A percentile compares a stretch with the other conserved stretches of the same genome.
These are phyloP conservation scores for Isotomurus palustris DNA, from an alignment of 2,888 invertebrate species.

Conservation along the genomic window DNA sequence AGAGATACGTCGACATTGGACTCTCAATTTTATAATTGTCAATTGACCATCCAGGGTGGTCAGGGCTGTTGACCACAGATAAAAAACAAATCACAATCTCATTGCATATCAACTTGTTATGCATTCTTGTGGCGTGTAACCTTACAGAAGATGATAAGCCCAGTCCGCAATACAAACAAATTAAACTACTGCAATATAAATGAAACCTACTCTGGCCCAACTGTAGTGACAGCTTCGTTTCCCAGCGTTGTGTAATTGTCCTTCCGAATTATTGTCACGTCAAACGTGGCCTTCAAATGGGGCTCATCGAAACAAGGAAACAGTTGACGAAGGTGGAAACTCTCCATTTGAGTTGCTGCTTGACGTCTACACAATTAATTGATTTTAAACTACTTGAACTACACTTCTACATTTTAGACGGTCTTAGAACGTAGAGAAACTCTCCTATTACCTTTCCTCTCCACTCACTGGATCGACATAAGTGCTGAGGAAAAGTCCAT, in stretches of 20 bases:
- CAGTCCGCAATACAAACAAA: no score
- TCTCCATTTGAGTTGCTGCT: conserved; percentile 9
- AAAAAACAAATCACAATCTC: conserved; percentile 2
- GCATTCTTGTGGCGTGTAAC: not conserved
- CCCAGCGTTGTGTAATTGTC: not conserved
- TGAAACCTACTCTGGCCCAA: not conserved
- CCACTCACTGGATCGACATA: conserved; percentile 1
- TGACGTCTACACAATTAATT: not conserved
- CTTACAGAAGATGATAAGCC: not conserved
- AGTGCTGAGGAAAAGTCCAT: conserved; percentile 7
- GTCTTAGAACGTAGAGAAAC: not conserved
- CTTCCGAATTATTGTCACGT: conserved; percentile 5
- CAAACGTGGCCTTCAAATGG: conserved; percentile 7
- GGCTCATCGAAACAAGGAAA: conserved; percentile 11
- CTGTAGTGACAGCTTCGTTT: not conserved
- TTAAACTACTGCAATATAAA: not conserved
- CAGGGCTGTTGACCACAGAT: no score
- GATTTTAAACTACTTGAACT: not conserved
- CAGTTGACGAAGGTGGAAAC: not conserved
- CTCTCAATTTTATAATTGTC: conserved; percentile 5
- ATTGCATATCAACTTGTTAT: not conserved
- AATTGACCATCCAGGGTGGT: conserved; percentile 56
- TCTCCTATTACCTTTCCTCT: not conserved
- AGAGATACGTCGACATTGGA: conserved; percentile 11
- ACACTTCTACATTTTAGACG: no score